phyloP scores from a whole-genome alignment of 2,113 vertebrate genomes.

The Xiphorhynchus elegans region DNA sequence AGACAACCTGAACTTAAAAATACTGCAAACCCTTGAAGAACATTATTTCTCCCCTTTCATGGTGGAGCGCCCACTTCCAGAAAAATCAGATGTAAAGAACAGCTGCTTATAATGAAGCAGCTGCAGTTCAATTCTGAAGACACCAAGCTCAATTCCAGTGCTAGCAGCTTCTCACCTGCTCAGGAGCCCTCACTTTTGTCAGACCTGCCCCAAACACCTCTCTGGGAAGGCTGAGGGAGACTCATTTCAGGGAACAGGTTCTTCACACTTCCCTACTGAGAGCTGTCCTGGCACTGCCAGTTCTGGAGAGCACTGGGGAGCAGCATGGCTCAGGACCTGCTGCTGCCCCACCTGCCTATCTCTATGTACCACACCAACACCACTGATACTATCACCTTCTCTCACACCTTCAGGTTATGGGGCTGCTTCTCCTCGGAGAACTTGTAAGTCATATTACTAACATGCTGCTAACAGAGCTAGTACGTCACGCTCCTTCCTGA shows the following conservation, averaged over 20 bases:
- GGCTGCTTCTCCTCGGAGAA: not conserved
- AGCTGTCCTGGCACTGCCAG: not conserved
- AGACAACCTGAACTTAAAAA: not conserved
- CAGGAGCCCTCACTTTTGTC: not conserved
- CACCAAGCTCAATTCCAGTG: not conserved
- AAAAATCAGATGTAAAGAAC: not conserved
- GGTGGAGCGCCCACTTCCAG: not conserved
- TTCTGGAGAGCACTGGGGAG: not conserved
- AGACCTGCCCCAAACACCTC: not conserved
- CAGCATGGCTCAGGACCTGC: not conserved
- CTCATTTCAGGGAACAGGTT: not conserved
- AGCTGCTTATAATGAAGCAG: not conserved
- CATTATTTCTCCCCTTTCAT: not conserved
- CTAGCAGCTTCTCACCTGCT: not conserved
- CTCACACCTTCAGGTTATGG: accelerated
- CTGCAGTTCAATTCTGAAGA: not conserved
- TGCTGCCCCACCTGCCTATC: not conserved
- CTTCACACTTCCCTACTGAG: not conserved
- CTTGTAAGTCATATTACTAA: accelerated
- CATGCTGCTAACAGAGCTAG: not conserved
- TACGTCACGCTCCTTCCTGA: not conserved
- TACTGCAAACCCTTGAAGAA: not conserved
- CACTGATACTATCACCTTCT: not conserved
- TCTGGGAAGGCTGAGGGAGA: not conserved
- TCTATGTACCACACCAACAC: accelerated